Percentiles rank a stretch among this genome's conserved stretches.
These are phyloP conservation scores for Corydoras sp. DNA, from an alignment of 2,113 vertebrate species.

Conservation along the genomic window DNA sequence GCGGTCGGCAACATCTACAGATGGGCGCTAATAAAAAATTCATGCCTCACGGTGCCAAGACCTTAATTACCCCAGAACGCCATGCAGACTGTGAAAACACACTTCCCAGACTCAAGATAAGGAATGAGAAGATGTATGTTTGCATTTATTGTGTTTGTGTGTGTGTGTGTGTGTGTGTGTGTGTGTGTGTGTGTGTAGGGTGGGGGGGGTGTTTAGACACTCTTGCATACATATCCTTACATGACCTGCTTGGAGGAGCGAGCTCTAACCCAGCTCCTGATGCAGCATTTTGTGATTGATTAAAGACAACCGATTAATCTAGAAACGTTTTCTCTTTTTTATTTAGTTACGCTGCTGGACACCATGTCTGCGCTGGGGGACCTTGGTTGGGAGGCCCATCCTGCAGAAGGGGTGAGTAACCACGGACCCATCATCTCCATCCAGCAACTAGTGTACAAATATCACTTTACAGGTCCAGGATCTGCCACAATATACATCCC, in stretches of 20 bases:
- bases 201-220: background rate
- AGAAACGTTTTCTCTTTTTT: constrained; percentile 1
- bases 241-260: background rate
- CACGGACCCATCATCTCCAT: too few relatives aligned
- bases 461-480: too few relatives aligned
- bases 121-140: background rate
- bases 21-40: constrained; percentile 42
- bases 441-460: too few relatives aligned
- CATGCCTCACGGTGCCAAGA: constrained; percentile 18
- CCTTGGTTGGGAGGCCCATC: constrained; percentile 75
- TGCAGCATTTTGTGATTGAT: too few relatives aligned
- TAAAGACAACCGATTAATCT: background rate
- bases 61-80: constrained; percentile 33
- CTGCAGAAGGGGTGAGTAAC: constrained; percentile 62
- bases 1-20: constrained; percentile 30
- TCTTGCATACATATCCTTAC: constrained; percentile 5
- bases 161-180: constrained; percentile 2
- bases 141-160: background rate
- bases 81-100: constrained; percentile 29
- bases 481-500: too few relatives aligned
- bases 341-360: constrained; percentile 73
- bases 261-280: too few relatives aligned
- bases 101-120: background rate
- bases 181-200: background rate
- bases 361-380: constrained; percentile 77